Evolutionary conservation across 2,888 invertebrate genomes (phyloP), one percentile per base, ranked within the genome.

Genomic region (Nemotelus nigrinus): DNA sequence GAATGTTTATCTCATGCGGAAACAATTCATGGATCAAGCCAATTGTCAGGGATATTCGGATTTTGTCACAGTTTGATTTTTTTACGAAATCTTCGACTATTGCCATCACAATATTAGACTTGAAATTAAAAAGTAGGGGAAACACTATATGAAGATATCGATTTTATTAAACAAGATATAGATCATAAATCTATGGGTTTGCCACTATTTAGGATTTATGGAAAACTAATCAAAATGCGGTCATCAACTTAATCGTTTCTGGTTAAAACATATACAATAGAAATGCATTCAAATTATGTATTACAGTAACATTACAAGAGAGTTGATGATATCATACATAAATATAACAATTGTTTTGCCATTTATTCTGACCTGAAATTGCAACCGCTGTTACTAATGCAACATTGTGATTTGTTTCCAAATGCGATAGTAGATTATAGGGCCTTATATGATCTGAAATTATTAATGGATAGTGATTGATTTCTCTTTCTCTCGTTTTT

Each of bases 401-500:
- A 80, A 85, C 84, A 84, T 85, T 85, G 83, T 86, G 85, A 83
- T 85, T 85, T 82, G 85, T 85, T 85, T 85, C 85, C 85, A 85
- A 85, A 85, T 85, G 86, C 82, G 85, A 85, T 82, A 85, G 84
- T 85, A 85, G 85, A 84, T 85, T 85, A 85, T 85, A 85, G 82
- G 85, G 86, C 84, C 84, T 86, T 83, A 83, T 83, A 83, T 84
- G 83, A 86, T 85, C 85, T 85, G 85, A 83, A 84, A 80, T 80
- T 60, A 80, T 67, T 57, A 57, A 43, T 74, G 55, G 57, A 71
- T 71, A 53, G 48, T 65, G 45, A 65, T 44, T 65, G 65, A 5
- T 65, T 65, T 65, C 39, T 58, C 50, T 57, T 71, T 58, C 58
- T 43, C 63, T 63, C 10, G 45, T 63, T 74, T 75, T 60, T 65